A percentile compares a stretch with the other conserved stretches of the same genome.
phyloP scores from a whole-genome alignment of 2,113 vertebrate genomes.

The Cyprinodon variegatus region DNA sequence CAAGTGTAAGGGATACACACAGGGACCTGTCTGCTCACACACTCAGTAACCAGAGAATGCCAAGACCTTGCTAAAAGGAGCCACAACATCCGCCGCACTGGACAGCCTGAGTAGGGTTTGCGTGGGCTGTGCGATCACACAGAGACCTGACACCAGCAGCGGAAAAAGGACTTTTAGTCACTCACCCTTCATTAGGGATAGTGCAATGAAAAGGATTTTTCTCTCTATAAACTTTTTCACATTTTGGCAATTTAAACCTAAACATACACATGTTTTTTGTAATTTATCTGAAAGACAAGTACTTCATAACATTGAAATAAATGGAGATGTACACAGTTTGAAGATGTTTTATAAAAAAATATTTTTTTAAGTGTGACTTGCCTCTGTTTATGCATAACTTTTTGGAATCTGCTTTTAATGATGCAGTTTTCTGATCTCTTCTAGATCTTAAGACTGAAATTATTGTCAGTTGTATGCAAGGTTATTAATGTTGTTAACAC shows the following conservation, averaged over 20 bases:
- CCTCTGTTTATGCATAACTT: no score
- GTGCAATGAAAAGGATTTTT: background rate
- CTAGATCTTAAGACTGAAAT: background rate
- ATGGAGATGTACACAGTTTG: no score
- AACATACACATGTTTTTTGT: background rate
- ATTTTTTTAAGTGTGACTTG: no score
- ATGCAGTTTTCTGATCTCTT: background rate
- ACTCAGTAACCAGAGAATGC: constrained; percentile 67
- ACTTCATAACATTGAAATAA: no score
- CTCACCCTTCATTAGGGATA: constrained; percentile 17
- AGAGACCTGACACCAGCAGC: constrained; percentile 23
- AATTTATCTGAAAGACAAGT: no score
- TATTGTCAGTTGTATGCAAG: background rate
- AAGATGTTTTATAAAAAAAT: no score
- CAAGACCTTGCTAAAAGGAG: constrained; percentile 53
- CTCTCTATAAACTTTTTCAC: background rate
- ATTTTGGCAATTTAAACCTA: background rate
- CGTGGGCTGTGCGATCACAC: constrained; percentile 33
- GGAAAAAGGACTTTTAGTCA: constrained; percentile 14
- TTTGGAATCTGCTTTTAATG: no score
- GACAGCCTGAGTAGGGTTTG: constrained; percentile 4
- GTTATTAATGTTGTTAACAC: no score
- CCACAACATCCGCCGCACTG: constrained; percentile 45
- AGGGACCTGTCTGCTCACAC: constrained; percentile 56
- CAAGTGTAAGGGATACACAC: constrained; percentile 67